Evolutionary conservation across 2,113 vertebrate genomes (phyloP), one percentile per base, ranked within the genome.

Genomic region (Myotis yumanensis): DNA sequence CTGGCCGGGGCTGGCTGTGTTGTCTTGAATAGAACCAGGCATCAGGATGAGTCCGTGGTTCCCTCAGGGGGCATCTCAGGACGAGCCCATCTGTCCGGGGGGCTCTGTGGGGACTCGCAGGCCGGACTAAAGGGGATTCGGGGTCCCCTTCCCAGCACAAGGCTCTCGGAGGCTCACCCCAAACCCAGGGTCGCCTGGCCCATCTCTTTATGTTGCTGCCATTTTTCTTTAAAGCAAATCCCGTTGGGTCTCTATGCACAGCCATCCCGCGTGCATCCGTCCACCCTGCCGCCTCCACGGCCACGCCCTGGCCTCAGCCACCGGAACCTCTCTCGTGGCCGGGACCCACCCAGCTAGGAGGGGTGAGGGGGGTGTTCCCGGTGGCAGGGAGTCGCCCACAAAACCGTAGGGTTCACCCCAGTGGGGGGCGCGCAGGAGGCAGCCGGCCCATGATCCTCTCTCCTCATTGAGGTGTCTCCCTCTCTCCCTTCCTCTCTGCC

Each of bases 281-380:
- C 16, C 2, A 0, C 37, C 2, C n/a, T 37, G 48, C 18, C 7
- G 0, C 11, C 32, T 57, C 66, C 22, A 0, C 9, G 3, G 2
- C 32, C 18, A 14, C 1, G 10, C 23, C 28, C 23, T 5, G 11
- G 5, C 23, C 81, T 12, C 5, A 76, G 52, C 54, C 46, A 9
- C 71, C 28, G 8, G 1, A 7, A 7, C 12, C 8, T 62, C 64
- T 35, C 5, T 20, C 11, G 25, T 1, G 20, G 48, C 9, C 9
- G 48, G 48, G 12, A 14, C 15, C 48, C 48, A 14, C 48, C 48
- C 48, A 14, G 14, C 14, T 4, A 15, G 48, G 48, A 51, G 14
- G 48, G 48, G 15, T 51, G 14, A 51, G 48, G 12, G 3, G 48
- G 3, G 46, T 48, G 46, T 48, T 11, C 11, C 46, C 46, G 46